Evolutionary conservation across 2,113 vertebrate species (phyloP), one percentile per base, ranked within the genome.

Genomic region (Formicarius rufipectus): DNA sequence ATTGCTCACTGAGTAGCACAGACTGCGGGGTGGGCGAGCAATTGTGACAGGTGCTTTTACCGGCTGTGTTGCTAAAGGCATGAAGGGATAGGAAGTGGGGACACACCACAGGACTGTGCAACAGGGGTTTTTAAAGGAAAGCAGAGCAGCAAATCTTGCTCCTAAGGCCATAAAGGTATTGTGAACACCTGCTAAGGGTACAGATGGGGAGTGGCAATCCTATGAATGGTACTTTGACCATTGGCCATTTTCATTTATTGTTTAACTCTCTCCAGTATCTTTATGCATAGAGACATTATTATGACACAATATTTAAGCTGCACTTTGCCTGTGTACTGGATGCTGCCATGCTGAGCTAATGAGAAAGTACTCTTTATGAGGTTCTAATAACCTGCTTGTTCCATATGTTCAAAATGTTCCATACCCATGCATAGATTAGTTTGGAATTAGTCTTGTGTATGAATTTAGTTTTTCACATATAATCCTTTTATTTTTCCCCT

Each of bases 21-120:
- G 56, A 24, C 16, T 23, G 1, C 14, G 9, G 14, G 16, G 0
- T 0, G 17, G 35, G 18, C 15, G 23, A 50, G 49, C 33, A 69
- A 14, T 12, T 55, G 62, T 49, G 45, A 45, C 9, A 40, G 55
- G 52, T 35, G 24, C 42, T 67, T 74, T 68, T 81, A 25, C 53
- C 30, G 16, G 31, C 9, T 74, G 22, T 76, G 12, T 18, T 82
- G 66, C 56, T 93, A 33, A 64, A 67, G 31, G 30, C 10, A 4
- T 93, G 28, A 66, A 75, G 25, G 30, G 25, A 4, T 10, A 11
- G 14, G n/a, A 69, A 73, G 44, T 22, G 35, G 20, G 23, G 44
- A 59, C 53, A 24, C 25, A 8, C n/a, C 37, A 21, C 22, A 49
- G 56, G 39, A 30, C 50, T 63, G 55, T 2, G 3, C 47, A 78